A percentile compares a stretch with the other conserved stretches of the same genome.
Evolutionary conservation across 2,797 vertebrate species (phyloP).

Genomic region (Arrhamphus sclerolepis): DNA sequence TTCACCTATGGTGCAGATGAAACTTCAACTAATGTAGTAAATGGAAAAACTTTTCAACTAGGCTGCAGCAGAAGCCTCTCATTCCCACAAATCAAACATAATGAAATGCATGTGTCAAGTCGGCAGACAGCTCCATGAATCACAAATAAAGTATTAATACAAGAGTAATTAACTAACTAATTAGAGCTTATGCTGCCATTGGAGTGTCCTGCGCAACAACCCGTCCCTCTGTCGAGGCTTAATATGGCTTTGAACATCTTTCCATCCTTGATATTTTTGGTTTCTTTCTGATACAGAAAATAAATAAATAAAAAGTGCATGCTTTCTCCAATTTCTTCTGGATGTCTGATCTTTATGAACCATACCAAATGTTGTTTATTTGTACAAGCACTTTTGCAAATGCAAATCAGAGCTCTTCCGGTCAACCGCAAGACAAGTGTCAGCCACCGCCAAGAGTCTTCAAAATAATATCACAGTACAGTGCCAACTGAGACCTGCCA

Average conservation of each 20-base stretch:
- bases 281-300: conserved; percentile 16
- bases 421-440: conserved; percentile 65
- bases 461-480: conserved; percentile 52
- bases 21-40: conserved; percentile 12
- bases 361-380: conserved; percentile 57
- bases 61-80: conserved; percentile 36
- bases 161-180: conserved; percentile 68
- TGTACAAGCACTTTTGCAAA: conserved; percentile 52
- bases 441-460: conserved; percentile 60
- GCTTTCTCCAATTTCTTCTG: conserved; percentile 38
- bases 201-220: conserved; percentile 38
- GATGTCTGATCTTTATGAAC: conserved; percentile 41
- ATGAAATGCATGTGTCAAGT: conserved; percentile 63
- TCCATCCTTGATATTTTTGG: conserved; percentile 15
- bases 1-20: conserved; percentile 1
- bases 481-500: conserved; percentile 60
- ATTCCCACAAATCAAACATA: conserved; percentile 61
- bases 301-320: conserved; percentile 1
- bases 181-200: conserved; percentile 54
- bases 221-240: conserved; percentile 21
- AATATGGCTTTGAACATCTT: conserved; percentile 18
- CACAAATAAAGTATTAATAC: conserved; percentile 74
- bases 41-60: conserved; percentile 19
- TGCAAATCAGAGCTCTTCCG: conserved; percentile 63
- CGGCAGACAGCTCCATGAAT: conserved; percentile 66